Conservation (phyloP, 2,888 invertebrate species). For the Drosophila barbarae region DNA sequence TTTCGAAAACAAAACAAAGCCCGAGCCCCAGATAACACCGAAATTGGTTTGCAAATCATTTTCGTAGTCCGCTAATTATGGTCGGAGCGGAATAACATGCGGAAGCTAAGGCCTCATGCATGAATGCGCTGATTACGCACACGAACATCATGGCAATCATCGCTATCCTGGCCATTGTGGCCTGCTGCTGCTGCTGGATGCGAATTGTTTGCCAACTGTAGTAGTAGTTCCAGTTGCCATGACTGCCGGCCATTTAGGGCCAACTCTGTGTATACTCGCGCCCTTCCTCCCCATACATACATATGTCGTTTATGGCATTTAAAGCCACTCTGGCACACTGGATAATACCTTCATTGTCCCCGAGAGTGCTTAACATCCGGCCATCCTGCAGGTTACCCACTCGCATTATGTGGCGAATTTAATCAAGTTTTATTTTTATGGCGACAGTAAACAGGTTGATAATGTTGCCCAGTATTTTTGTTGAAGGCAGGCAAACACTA, state of each 20-base stretch:
- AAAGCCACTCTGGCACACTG: slow-evolving; percentile 47
- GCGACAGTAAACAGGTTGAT: slow-evolving; percentile 16
- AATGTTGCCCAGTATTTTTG: slow-evolving; percentile 5
- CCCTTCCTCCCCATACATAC: neutral
- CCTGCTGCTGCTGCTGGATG: slow-evolving; percentile 40
- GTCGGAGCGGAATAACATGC: slow-evolving; percentile 27
- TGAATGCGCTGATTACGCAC: slow-evolving; percentile 52
- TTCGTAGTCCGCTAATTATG: slow-evolving; percentile 55
- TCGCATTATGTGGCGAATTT: slow-evolving; percentile 21
- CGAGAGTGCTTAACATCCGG: slow-evolving; percentile 20
- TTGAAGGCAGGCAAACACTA: slow-evolving; percentile 1
- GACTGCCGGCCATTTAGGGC: slow-evolving; percentile 19
- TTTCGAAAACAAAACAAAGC: slow-evolving; percentile 32
- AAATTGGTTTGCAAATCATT: slow-evolving; percentile 55
- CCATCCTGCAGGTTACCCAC: slow-evolving; percentile 12
- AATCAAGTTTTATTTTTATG: slow-evolving; percentile 20
- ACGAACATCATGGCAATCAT: slow-evolving; percentile 14
- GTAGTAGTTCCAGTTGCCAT: slow-evolving; percentile 30
- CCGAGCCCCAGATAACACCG: slow-evolving; percentile 9
- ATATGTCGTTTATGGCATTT: slow-evolving; percentile 48
- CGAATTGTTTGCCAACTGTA: slow-evolving; percentile 46
- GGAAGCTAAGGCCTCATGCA: slow-evolving; percentile 35
- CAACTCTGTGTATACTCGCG: slow-evolving; percentile 3
- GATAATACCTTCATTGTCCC: slow-evolving; percentile 43
- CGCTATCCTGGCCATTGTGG: slow-evolving; percentile 28